Evolutionary conservation across 2,113 vertebrate species (phyloP).

Genomic region (Regulus satrapa): DNA sequence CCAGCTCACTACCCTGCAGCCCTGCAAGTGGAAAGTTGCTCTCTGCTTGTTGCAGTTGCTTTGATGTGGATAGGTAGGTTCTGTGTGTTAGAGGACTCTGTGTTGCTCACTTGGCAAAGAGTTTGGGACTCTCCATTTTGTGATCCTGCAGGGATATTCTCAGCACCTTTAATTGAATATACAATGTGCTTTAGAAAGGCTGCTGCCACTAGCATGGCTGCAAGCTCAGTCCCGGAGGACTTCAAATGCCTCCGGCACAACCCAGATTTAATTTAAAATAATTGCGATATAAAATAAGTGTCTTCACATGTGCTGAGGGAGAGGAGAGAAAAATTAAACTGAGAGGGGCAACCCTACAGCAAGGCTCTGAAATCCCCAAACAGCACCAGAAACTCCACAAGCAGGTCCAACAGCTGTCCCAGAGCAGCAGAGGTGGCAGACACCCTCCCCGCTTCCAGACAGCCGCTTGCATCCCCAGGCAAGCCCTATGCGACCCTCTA

Average conservation of each 20-base stretch:
- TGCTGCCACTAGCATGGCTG: conserved; percentile 8
- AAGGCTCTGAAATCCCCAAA: conserved; percentile 47
- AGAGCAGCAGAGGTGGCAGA: background rate
- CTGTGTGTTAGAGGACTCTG: background rate
- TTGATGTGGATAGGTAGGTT: background rate
- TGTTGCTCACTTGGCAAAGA: background rate
- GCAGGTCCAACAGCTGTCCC: background rate
- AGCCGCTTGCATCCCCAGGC: background rate
- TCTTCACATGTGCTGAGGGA: conserved; percentile 46
- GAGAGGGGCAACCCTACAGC: conserved; percentile 46
- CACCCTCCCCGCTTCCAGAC: background rate
- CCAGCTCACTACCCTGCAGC: background rate
- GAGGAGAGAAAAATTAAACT: conserved; percentile 65
- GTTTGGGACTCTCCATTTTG: background rate
- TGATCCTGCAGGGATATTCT: background rate
- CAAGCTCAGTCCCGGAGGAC: conserved; percentile 34
- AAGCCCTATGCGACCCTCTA: background rate
- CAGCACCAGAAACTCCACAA: background rate
- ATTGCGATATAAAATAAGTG: conserved; percentile 52
- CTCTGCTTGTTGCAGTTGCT: background rate
- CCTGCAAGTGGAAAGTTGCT: background rate
- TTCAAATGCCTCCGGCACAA: conserved; percentile 48
- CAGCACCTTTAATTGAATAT: background rate
- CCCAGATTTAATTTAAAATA: conserved; percentile 68
- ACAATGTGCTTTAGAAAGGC: background rate